Evolutionary conservation across 37 sponge, comb jelly and placozoan genomes (phyloP).

Genomic region (Chondrilla cf. caribensis): DNA sequence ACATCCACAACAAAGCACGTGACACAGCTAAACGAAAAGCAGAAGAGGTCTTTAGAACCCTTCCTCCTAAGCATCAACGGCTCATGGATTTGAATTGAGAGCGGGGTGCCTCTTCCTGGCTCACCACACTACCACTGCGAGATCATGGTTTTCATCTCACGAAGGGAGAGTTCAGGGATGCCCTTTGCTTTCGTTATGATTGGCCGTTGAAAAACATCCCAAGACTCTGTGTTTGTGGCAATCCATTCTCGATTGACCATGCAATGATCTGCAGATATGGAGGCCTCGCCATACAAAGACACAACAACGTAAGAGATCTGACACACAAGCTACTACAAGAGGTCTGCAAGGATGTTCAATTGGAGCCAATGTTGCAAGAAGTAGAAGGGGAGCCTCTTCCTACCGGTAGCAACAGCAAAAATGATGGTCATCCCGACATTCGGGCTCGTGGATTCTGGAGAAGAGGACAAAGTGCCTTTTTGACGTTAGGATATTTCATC

Average conservation of each 20-base stretch:
- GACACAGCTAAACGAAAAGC: background rate
- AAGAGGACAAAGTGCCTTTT: background rate
- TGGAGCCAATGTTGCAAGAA: background rate
- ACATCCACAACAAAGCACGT: background rate
- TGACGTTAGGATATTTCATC: background rate
- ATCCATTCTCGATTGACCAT: background rate
- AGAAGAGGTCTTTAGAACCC: background rate
- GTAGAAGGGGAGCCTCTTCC: background rate
- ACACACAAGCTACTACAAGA: background rate
- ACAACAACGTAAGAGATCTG: background rate
- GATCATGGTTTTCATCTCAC: too few species aligned
- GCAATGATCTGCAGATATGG: background rate
- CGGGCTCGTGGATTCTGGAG: background rate
- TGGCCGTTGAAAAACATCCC: background rate
- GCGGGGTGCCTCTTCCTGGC: background rate
- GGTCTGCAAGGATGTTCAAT: background rate
- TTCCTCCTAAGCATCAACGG: background rate
- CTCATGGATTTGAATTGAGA: background rate
- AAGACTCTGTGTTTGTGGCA: too few species aligned
- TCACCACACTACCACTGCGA: too few species aligned
- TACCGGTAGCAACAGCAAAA: background rate
- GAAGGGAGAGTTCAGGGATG: too few species aligned
- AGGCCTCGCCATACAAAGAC: background rate
- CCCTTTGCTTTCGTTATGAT: too few species aligned
- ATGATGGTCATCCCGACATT: background rate